Evolutionary conservation across 2,113 vertebrate genomes (phyloP), one percentile per base, ranked within the genome.

Genomic region (Macquaria australasica): DNA sequence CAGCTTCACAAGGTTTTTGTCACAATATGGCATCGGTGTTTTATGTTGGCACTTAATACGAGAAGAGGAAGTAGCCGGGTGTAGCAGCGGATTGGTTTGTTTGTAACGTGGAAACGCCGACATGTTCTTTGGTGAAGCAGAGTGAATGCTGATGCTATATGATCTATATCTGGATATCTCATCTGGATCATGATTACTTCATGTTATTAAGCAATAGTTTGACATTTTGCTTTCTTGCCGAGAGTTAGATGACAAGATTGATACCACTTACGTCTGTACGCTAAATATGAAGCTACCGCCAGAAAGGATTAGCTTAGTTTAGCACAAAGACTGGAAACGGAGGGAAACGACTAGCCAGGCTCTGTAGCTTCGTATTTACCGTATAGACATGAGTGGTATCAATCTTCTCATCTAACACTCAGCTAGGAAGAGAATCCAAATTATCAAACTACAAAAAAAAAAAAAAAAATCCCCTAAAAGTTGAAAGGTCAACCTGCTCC

Each of bases 41-140:
- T 59, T 5, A 28, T 6, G 43, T 76, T 59, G 56, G 81, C 83
- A 79, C 85, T 87, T 85, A 1, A 50, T 11, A 73, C 1, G 55
- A 68, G 55, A 74, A 25, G 67, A 60, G 2, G 68, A 66, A 45
- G 71, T 1, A 48, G 59, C 25, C 3, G 11, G n/a, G 37, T 5
- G 70, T 37, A 73, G 21, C 20, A 1, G 23, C 12, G 20, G 62
- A 41, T 15, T 15, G 31, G 48, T 64, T 25, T 66, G 3, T 39
- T 39, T 39, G 3, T 39, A 39, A 43, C 5, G n/a, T 28, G 6
- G n/a, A 6, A 64, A 34, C 25, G 9, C 50, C 21, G 50, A 82
- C 62, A 28, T 6, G n/a, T 63, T 77, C 73, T 62, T 82, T 70
- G 73, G 81, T 75, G 71, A 74, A 21, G 72, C 4, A 2, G 43